Base-by-base conservation (phyloP, 2,113 vertebrate genomes). In the Spea bombifrons region DNA sequence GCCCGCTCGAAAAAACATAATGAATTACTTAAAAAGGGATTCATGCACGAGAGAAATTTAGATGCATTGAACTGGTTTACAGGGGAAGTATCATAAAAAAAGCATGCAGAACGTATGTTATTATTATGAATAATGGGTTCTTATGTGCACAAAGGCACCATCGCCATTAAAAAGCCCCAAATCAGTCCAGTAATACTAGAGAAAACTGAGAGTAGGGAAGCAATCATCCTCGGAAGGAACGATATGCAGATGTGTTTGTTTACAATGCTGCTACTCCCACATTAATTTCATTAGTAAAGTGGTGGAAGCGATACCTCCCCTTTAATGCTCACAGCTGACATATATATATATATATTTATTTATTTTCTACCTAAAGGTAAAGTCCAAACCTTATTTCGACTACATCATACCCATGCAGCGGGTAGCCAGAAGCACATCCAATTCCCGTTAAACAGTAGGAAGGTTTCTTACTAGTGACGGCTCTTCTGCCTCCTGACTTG, bases 391-490 rank as follows among this genome's bases (percentile, higher is more conserved):
- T 89, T 87, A 88, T 83, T 86, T 83, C 88, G 84, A 84, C 87
- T 90, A 88, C 88, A 85, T 90, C 89, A 88, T 88, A 90, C 87
- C 86, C 91, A 89, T 85, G 88, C 82, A 87, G 87, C 49, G 83
- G 84, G 84, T 86, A 86, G 91, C 86, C 90, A 89, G 86, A 85
- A 84, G 88, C 89, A 90, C 87, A 88, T 89, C 88, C 85, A 84
- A 84, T 87, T 90, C 85, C 87, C 84, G 86, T 80, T 88, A 90
- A 89, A 91, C 88, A 90, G 87, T 90, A 92, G 90, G 88, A 90
- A 89, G 85, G 87, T 85, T 88, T 92, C 93, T 95, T 97, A 99
- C 97, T 94, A 98, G 93, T 90, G 97, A 99, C 80, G 95, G 94
- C 92, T 98, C 97, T 94, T 98, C 96, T 79, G 94, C 94, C 93